These are phyloP conservation scores for Gadopsis bispinosus DNA, from an alignment of 2,797 vertebrate genomes.

Conservation along the genomic window DNA sequence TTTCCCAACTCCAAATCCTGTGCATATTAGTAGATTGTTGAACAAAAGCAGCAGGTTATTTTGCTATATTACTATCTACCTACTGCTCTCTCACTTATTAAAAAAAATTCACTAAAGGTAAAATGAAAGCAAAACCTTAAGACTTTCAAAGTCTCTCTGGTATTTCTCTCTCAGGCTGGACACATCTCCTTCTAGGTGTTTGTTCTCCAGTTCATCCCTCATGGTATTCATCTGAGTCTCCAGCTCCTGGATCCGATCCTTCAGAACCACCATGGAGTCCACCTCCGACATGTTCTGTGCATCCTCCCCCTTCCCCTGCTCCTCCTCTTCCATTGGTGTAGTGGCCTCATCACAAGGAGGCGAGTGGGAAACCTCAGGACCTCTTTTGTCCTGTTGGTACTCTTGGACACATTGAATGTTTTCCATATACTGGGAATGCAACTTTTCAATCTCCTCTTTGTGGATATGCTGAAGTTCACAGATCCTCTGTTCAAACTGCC, in stretches of 20 bases:
- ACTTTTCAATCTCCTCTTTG: constrained; percentile 87
- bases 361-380: background rate
- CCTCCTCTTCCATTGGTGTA: constrained; percentile 68
- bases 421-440: constrained; percentile 88
- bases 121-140: constrained; percentile 90
- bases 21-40: constrained; percentile 39
- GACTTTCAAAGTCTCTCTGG: constrained; percentile 97
- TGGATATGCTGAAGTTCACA: constrained; percentile 89
- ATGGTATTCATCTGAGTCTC: constrained; percentile 94
- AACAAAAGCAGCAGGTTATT: constrained; percentile 45
- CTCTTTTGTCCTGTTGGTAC: constrained; percentile 71
- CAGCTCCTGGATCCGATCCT: constrained; percentile 92
- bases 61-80: constrained; percentile 35
- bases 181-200: constrained; percentile 89
- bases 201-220: constrained; percentile 94
- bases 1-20: constrained; percentile 60
- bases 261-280: constrained; percentile 88
- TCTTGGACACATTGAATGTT: constrained; percentile 84
- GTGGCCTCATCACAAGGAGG: constrained; percentile 28
- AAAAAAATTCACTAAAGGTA: constrained; percentile 38
- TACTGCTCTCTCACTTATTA: constrained; percentile 35
- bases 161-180: constrained; percentile 93
- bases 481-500: constrained; percentile 89
- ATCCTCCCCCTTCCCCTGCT: constrained; percentile 48
- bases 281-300: constrained; percentile 62